Conservation (phyloP, 2,113 vertebrate genomes). For the Lepidiolamprologus cunningtoni region DNA sequence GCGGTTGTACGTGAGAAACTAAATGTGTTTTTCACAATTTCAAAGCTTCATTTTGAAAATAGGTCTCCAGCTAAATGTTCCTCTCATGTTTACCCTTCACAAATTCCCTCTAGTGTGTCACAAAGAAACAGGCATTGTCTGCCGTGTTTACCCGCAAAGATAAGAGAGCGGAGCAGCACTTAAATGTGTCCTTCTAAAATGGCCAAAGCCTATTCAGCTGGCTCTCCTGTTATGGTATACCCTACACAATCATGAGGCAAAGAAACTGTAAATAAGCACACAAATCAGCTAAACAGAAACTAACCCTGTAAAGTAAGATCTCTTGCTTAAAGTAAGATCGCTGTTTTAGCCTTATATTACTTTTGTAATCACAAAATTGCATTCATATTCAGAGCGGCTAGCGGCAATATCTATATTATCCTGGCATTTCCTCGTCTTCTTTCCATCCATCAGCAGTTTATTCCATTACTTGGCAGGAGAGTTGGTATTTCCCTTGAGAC, state of each 20-base stretch:
- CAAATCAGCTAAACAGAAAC: background rate
- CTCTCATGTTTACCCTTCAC: background rate
- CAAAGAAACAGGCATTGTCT: constrained; percentile 26
- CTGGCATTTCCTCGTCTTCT: background rate
- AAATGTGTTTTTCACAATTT: background rate
- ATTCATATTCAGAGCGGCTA: background rate
- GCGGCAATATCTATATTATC: background rate
- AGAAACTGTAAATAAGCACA: constrained; percentile 12
- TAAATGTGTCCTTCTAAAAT: constrained; percentile 46
- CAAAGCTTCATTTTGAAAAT: constrained; percentile 1
- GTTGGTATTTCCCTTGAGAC: constrained; percentile 45
- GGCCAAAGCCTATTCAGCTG: constrained; percentile 31
- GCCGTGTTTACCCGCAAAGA: constrained; percentile 44
- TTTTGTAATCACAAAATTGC: background rate
- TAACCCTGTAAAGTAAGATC: background rate
- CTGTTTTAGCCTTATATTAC: background rate
- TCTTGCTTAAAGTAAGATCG: background rate
- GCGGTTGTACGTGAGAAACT: background rate
- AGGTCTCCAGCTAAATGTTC: background rate
- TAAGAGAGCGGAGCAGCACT: constrained; percentile 44
- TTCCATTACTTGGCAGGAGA: constrained; percentile 32
- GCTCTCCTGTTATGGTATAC: constrained; percentile 27
- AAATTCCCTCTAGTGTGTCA: constrained; percentile 22
- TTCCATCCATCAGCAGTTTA: constrained; percentile 17
- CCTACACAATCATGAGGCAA: constrained; percentile 31